Percentiles rank a stretch among this genome's conserved stretches.
Conservation (phyloP, 2,888 invertebrate genomes). For the Lypha dubia region DNA sequence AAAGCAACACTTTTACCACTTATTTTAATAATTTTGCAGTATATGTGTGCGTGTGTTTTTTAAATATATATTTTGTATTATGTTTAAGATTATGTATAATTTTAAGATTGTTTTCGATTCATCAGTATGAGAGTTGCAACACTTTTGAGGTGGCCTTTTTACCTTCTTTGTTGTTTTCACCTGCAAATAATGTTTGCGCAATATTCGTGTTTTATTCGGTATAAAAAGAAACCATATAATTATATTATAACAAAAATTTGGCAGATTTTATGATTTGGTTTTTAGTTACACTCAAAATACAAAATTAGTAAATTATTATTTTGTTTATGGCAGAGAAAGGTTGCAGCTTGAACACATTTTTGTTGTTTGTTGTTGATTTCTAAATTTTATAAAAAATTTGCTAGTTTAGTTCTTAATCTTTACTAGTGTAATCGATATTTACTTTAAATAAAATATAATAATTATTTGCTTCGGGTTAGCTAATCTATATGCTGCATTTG, state of each 20-base stretch:
- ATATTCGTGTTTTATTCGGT: constrained; percentile 40
- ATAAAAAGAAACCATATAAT: constrained; percentile 60
- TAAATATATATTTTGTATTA: constrained; percentile 29
- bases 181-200: constrained; percentile 61
- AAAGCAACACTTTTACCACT: constrained; percentile 64
- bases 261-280: constrained; percentile 29
- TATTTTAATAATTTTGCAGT: constrained; percentile 28
- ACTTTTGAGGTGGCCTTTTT: constrained; percentile 58
- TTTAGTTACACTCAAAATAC: constrained; percentile 32
- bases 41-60: background rate
- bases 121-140: constrained; percentile 50
- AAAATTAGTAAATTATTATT: background rate
- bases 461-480: no score
- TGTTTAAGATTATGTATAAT: constrained; percentile 49
- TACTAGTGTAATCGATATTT: no score
- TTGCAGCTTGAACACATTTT: no score
- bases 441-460: no score
- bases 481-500: no score
- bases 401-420: no score
- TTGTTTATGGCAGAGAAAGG: no score
- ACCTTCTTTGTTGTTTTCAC: constrained; percentile 56
- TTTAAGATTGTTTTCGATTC: constrained; percentile 53
- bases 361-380: background rate
- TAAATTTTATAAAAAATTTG: no score
- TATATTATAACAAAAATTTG: constrained; percentile 25